Evolutionary conservation across 2,888 invertebrate genomes (phyloP).

Genomic region (Chalcosyrphus nemorum): DNA sequence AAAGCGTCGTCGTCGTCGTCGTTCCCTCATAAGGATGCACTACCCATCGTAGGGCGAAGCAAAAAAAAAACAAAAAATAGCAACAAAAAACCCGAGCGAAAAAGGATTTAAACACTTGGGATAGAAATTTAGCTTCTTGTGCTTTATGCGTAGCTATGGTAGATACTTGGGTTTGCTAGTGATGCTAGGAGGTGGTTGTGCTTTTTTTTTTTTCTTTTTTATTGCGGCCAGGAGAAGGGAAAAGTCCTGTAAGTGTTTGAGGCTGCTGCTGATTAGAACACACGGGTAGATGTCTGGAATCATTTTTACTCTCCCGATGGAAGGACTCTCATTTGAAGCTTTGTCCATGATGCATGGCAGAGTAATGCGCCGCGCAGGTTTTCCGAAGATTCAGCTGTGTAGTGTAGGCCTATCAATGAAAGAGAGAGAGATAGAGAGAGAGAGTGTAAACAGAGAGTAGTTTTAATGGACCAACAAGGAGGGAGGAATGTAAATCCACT

Average conservation of each 20-base stretch:
- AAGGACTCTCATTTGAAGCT: conserved; percentile 25
- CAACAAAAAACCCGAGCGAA: conserved; percentile 17
- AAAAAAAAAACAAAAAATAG: conserved; percentile 22
- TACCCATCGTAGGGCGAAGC: conserved; percentile 7
- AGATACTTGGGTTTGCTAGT: conserved; percentile 7
- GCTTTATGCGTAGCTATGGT: conserved; percentile 23
- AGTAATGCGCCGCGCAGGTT: conserved; percentile 68
- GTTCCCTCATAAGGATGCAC: conserved; percentile 64
- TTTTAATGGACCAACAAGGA: neutral
- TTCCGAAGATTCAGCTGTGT: conserved; percentile 65
- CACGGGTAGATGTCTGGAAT: neutral
- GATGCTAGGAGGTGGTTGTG: conserved; percentile 21
- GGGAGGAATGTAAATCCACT: conserved; percentile 28
- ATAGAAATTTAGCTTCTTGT: conserved; percentile 56
- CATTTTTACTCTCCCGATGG: neutral
- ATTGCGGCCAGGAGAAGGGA: neutral
- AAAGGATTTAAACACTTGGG: conserved; percentile 67
- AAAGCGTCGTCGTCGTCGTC: too few relatives aligned
- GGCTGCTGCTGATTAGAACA: conserved; percentile 64
- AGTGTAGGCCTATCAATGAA: neutral
- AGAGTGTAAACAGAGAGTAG: conserved; percentile 67
- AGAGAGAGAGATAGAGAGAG: conserved; percentile 7
- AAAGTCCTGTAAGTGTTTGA: conserved; percentile 39
- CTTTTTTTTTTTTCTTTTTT: conserved; percentile 45
- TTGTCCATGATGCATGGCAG: neutral